Conservation (phyloP, 2,888 invertebrate species). For the Spodoptera littoralis region DNA sequence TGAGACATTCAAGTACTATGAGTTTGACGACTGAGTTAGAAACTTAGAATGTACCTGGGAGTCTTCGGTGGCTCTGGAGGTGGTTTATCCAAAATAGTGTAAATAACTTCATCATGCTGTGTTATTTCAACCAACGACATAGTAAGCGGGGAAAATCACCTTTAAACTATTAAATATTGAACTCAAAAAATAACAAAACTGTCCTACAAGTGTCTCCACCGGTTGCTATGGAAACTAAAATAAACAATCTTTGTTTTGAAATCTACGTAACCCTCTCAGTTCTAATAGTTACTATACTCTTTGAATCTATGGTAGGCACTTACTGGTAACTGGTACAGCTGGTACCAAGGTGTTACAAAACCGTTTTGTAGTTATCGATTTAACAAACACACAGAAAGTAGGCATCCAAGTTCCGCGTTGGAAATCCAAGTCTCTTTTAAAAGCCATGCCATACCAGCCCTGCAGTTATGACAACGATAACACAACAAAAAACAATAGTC, state of each 20-base stretch:
- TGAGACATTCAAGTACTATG: too few species aligned
- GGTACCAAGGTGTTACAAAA: too few species aligned
- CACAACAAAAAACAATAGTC: too few species aligned
- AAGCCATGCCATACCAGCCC: too few species aligned
- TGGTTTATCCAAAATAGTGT: slow-evolving; percentile 87
- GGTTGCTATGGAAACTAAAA: slow-evolving; percentile 32
- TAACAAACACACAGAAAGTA: too few species aligned
- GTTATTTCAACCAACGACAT: slow-evolving; percentile 91
- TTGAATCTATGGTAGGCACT: too few species aligned
- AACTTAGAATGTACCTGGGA: slow-evolving; percentile 75
- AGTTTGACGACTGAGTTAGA: background rate
- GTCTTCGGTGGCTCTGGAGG: slow-evolving; percentile 84
- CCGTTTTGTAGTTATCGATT: too few species aligned
- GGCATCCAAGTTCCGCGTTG: too few species aligned
- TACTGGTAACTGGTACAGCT: too few species aligned
- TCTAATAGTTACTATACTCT: too few species aligned
- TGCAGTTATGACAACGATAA: too few species aligned
- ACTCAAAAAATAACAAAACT: slow-evolving; percentile 20
- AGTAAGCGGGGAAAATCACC: background rate
- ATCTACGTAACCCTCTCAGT: slow-evolving; percentile 6
- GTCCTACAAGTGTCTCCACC: background rate
- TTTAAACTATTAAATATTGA: slow-evolving; percentile 7
- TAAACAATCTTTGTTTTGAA: slow-evolving; percentile 2
- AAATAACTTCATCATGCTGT: slow-evolving; percentile 91
- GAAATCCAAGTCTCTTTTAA: too few species aligned